Base-by-base conservation (phyloP, 1,140 invertebrate genomes). In the Sweltsa coloradensis region DNA sequence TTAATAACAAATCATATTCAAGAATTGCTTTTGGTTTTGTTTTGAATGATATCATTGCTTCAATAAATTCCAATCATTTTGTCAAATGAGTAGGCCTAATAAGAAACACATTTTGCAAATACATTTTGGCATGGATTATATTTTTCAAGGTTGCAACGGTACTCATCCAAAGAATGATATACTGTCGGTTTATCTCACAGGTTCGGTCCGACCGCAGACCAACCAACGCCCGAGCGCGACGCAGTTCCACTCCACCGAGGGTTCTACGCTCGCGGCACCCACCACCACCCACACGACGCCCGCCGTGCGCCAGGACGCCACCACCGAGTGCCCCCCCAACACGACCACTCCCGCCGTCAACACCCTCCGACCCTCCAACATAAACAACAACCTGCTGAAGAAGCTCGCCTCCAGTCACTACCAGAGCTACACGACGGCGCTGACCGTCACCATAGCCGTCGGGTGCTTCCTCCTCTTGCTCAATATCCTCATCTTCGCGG, bases 401-500 rank as follows among this genome's bases (percentile, higher is more conserved):
- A 81, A 84, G 34, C 64, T 87, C 3, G 81, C 83, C 2, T 81
- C 80, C 6, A 84, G 79, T 51, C 83, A 86, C 57, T 85, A 85
- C 55, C 83, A 88, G 55, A 86, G 83, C 25, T 91, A 91, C 63
- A 90, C 86, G 0, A 90, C 89, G 0, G 89, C 88, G 0, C 67
- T 95, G 1, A 87, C 85, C n/a, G 83, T 95, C 3, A 95, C 90
- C 0, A 89, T 96, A 44, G 89, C 88, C 0, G 85, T 96, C 2
- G 93, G 93, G 0, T 91, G 84, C 50, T 86, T 87, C 48, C 68
- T 88, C 5, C 71, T 97, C 3, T 73, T 96, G 6, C 72, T 97
- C 2, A 97, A 97, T 62, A 79, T 95, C 5, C 72, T 96, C 1
- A 92, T 97, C 41, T 95, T 96, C 58, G 89, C 89, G 26, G 90